Base-by-base conservation (phyloP, 1,140 invertebrate species). In the Heliconius congener region DNA sequence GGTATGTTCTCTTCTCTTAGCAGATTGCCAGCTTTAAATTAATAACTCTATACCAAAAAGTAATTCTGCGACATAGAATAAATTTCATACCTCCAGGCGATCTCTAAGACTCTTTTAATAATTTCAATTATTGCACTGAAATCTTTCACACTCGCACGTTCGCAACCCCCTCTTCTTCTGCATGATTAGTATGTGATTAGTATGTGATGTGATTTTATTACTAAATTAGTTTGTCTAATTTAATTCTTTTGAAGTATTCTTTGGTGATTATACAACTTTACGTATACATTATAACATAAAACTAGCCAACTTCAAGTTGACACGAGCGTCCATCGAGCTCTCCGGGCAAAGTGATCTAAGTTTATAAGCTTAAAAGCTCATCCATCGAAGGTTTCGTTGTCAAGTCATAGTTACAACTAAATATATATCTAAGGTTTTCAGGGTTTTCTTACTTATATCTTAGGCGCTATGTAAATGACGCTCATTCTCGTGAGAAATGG, bases 141-240 rank as follows among this genome's bases (percentile, higher is more conserved):
- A 57, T 52, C 8, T 72, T 77, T 27, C 52, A 72, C 75, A 75
- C 55, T 72, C 85, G 89, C 90, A 91, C 91, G 90, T 93, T 92
- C 91, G 91, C 91, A 93, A 92, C 92, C 92, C 91, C 91, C 87
- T 66, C 60, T 66, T 66, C 60, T 88, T 94, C 91, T 93, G 92
- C 92, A 94, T 94, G 92, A 87, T 88, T 91, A 89, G 87, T 16
- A 90, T 92, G 90, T 94, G 92, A 87, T 88, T 91, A 89, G 87
- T 27, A 90, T 92, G 90, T 92, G 84, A 89, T 83, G 89, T 94
- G 90, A 87, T 86, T 89, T 84, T 90, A 83, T 87, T 85, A 78
- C 27, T 13, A 83, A 66, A 46, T 66, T 27, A 19, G 71, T 72
- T 39, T 72, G 39, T 42, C 34, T 8, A 39, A 27, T 2, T 18